These are phyloP conservation scores for Drosophila carrolli DNA, from an alignment of 1,140 invertebrate genomes.

Conservation along the genomic window DNA sequence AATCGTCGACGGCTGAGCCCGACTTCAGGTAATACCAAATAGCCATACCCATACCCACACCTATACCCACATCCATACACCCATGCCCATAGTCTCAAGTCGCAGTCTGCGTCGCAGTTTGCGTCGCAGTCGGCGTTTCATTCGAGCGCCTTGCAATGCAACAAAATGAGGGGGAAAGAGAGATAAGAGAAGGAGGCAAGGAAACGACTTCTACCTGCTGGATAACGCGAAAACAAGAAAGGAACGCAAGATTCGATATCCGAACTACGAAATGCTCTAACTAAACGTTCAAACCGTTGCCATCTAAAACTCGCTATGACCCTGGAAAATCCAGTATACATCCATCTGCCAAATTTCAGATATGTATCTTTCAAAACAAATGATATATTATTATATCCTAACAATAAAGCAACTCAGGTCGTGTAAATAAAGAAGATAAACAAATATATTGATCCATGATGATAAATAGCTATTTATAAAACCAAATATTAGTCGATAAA, in stretches of 20 bases:
- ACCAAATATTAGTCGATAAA: too few relatives aligned
- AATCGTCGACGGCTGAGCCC: constrained; percentile 13
- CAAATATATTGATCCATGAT: too few relatives aligned
- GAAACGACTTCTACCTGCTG: constrained; percentile 30
- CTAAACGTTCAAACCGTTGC: not conserved
- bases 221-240: constrained; percentile 17
- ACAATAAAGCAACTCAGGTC: too few relatives aligned
- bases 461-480: too few relatives aligned
- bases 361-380: not conserved
- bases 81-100: not conserved
- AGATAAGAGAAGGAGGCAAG: constrained; percentile 13
- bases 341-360: not conserved
- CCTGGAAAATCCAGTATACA: not conserved
- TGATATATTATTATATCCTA: too few relatives aligned
- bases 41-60: constrained; percentile 8
- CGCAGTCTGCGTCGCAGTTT: constrained; percentile 12
- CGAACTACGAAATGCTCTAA: not conserved
- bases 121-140: constrained; percentile 17
- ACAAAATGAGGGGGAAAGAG: constrained; percentile 7
- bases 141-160: constrained; percentile 31
- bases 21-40: constrained; percentile 54
- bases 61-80: not conserved
- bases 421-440: too few relatives aligned
- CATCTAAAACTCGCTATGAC: not conserved
- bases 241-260: not conserved